Evolutionary conservation across 2,113 vertebrate genomes (phyloP).

Genomic region (Dasyornis broadbenti): DNA sequence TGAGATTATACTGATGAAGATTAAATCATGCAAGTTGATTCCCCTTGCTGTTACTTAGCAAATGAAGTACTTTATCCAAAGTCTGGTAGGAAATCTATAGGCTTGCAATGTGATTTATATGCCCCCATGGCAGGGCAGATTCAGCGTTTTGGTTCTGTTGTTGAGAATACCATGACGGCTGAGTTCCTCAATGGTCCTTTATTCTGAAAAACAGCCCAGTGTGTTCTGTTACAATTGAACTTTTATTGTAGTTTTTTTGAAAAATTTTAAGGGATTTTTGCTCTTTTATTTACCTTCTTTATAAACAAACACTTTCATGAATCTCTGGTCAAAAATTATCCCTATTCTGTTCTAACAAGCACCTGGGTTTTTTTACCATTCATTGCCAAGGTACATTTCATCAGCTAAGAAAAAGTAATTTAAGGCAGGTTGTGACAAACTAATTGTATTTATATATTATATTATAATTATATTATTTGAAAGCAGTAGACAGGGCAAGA

Average conservation of each 20-base stretch:
- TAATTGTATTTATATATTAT: background rate
- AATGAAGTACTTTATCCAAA: background rate
- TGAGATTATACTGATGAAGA: background rate
- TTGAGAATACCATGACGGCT: background rate
- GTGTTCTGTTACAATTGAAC: background rate
- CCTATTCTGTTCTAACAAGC: background rate
- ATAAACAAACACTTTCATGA: background rate
- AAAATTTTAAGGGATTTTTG: background rate
- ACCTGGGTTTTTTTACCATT: background rate
- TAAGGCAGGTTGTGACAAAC: background rate
- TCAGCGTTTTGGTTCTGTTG: background rate
- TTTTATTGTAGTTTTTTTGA: background rate
- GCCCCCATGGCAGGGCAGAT: background rate
- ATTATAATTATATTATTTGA: background rate
- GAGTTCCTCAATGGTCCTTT: accelerated
- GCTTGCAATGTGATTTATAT: background rate
- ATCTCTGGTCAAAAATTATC: background rate
- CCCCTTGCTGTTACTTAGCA: background rate
- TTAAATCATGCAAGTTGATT: background rate
- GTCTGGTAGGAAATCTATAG: background rate
- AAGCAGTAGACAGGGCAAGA: background rate
- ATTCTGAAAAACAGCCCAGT: background rate
- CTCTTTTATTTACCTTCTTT: background rate
- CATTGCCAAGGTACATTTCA: background rate
- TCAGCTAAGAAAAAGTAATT: background rate